Conservation (phyloP, 2,888 invertebrate species). For the Onchidella celtica region DNA sequence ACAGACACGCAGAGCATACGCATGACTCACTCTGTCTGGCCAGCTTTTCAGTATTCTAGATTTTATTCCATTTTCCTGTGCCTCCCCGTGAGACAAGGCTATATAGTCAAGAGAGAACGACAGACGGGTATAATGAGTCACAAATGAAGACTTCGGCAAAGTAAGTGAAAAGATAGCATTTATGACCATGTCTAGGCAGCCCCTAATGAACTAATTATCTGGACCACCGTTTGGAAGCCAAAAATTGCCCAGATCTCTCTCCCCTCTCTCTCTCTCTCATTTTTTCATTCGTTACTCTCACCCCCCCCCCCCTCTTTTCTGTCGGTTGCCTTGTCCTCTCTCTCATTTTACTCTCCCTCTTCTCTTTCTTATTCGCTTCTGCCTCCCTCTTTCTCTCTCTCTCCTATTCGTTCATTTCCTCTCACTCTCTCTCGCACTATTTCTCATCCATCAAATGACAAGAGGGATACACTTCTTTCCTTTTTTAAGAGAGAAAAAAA, state of each 20-base stretch:
- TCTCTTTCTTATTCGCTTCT: not conserved
- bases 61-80: too few species aligned
- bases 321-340: not conserved
- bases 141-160: too few species aligned
- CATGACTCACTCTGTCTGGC: too few species aligned
- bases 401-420: not conserved
- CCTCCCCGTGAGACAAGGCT: too few species aligned
- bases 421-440: not conserved
- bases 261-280: not conserved
- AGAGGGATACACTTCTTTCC: not conserved
- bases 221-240: too few species aligned
- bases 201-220: too few species aligned
- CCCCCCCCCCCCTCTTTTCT: not conserved
- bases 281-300: not conserved
- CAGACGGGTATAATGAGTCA: too few species aligned
- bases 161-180: too few species aligned
- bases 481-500: conserved; percentile 1
- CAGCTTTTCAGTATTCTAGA: too few species aligned
- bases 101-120: too few species aligned
- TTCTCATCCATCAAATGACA: not conserved
- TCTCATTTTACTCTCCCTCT: not conserved
- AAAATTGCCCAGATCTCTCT: not conserved
- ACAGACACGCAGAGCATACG: too few species aligned
- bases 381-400: not conserved
- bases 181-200: too few species aligned